Percentiles rank a stretch among this genome's conserved stretches.
phyloP scores from a whole-genome alignment of 2,888 invertebrate species.

The Chromoteleia sp. region DNA sequence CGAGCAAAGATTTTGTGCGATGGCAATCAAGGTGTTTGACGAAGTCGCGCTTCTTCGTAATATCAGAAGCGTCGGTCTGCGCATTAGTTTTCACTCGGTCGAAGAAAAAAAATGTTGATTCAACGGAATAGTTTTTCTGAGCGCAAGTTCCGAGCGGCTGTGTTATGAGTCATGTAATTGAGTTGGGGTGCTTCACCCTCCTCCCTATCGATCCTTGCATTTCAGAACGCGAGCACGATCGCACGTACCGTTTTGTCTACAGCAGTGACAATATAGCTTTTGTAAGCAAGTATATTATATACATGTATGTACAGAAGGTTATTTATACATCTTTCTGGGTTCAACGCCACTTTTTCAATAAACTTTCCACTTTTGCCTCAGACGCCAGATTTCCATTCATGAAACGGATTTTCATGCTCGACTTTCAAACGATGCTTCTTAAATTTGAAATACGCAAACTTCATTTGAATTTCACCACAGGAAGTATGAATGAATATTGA shows the following conservation, averaged over 20 bases:
- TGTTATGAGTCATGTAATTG: slow-evolving; percentile 71
- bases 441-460: too few species aligned
- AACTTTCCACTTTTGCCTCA: background rate
- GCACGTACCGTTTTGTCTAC: slow-evolving; percentile 49
- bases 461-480: too few species aligned
- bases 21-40: slow-evolving; percentile 1
- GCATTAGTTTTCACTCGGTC: slow-evolving; percentile 21
- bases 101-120: slow-evolving; percentile 43
- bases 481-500: too few species aligned
- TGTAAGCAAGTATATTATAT: background rate
- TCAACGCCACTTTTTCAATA: slow-evolving; percentile 14
- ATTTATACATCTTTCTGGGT: slow-evolving; percentile 19
- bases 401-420: background rate
- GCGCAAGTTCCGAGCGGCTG: slow-evolving; percentile 49
- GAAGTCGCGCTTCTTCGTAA: slow-evolving; percentile 7
- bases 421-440: too few species aligned
- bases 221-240: slow-evolving; percentile 45
- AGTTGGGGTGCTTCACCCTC: slow-evolving; percentile 70
- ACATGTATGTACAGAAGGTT: slow-evolving; percentile 8
- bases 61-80: slow-evolving; percentile 12
- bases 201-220: slow-evolving; percentile 68
- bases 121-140: slow-evolving; percentile 49
- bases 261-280: slow-evolving; percentile 35
- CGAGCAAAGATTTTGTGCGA: background rate
- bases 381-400: background rate